phyloP scores from a whole-genome alignment of 2,113 vertebrate genomes.

The Heptranchias perlo region DNA sequence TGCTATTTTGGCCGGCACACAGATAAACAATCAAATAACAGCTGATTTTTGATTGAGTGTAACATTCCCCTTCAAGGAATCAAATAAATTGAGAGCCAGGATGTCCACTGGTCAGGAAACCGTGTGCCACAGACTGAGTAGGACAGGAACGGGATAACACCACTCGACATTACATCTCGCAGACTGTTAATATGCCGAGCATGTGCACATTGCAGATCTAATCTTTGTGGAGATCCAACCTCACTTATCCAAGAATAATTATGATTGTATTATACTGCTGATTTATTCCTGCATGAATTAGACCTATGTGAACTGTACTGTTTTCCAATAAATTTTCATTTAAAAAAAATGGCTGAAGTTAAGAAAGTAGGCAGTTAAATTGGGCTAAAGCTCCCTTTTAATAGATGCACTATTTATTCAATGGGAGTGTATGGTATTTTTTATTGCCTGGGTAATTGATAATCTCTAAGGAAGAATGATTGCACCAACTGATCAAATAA shows the following conservation, averaged over 20 bases:
- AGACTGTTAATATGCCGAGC: background rate
- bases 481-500: background rate
- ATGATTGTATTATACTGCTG: background rate
- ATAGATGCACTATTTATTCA: conserved; percentile 20
- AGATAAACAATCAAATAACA: conserved; percentile 18
- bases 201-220: background rate
- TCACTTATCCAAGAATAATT: conserved; percentile 10
- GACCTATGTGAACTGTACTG: background rate
- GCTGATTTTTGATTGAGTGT: conserved; percentile 26
- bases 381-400: background rate
- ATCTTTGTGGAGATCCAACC: conserved; percentile 12
- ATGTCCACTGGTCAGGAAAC: background rate
- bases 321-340: conserved; percentile 1
- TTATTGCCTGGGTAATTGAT: background rate
- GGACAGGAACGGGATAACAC: background rate
- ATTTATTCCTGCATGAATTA: background rate
- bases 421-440: background rate
- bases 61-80: conserved; percentile 13
- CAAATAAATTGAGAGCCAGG: background rate
- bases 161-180: background rate
- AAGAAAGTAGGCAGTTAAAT: background rate
- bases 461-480: background rate
- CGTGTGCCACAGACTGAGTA: background rate
- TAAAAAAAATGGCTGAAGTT: background rate
- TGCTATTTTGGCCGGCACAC: background rate